These are phyloP conservation scores for Xenopus petersii DNA, from an alignment of 2,797 vertebrate species.

Conservation along the genomic window DNA sequence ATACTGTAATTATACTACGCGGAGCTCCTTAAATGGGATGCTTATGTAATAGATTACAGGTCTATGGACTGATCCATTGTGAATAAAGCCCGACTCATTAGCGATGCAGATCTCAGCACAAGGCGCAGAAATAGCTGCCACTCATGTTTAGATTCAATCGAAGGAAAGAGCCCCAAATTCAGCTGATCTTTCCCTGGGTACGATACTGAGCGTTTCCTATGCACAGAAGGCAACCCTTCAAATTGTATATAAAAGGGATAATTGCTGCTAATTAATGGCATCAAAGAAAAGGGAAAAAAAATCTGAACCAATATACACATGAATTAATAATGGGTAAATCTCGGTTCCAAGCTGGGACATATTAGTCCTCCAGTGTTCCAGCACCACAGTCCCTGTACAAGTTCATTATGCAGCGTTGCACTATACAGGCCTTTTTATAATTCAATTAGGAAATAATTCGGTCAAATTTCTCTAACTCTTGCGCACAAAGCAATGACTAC, in stretches of 20 bases:
- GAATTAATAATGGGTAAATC: conserved; percentile 37
- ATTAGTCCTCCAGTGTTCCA: conserved; percentile 9
- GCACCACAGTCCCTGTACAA: conserved; percentile 13
- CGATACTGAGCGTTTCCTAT: conserved; percentile 17
- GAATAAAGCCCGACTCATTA: not conserved
- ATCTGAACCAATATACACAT: conserved; percentile 25
- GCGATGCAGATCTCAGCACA: not conserved
- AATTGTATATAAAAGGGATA: conserved; percentile 37
- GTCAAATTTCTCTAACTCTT: not conserved
- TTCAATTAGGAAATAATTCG: conserved; percentile 22
- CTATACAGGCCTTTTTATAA: conserved; percentile 4
- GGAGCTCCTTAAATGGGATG: too few relatives aligned
- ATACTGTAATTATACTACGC: too few relatives aligned
- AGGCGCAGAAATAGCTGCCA: conserved; percentile 6
- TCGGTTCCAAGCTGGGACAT: conserved; percentile 32
- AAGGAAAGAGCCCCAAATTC: conserved; percentile 5
- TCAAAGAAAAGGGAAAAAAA: conserved; percentile 33
- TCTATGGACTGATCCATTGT: too few relatives aligned
- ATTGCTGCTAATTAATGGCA: conserved; percentile 43
- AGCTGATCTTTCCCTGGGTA: conserved; percentile 24
- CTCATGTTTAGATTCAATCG: conserved; percentile 10
- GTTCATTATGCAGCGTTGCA: conserved; percentile 8
- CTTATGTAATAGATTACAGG: too few relatives aligned
- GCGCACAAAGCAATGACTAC: too few relatives aligned
- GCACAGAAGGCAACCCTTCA: conserved; percentile 21